Evolutionary conservation across 2,113 vertebrate species (phyloP).

Genomic region (Raja brachyura): DNA sequence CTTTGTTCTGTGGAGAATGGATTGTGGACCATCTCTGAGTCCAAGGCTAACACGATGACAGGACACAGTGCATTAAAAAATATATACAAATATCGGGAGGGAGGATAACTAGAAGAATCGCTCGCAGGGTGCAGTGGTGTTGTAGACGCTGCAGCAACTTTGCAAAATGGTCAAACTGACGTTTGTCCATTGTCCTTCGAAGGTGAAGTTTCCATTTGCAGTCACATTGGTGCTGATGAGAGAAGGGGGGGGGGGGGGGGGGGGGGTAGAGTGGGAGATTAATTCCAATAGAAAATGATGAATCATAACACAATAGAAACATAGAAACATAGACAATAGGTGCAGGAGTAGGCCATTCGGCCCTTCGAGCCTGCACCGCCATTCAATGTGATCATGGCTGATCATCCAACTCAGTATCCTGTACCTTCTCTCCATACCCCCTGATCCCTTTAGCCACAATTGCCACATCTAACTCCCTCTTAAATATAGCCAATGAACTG

Average conservation of each 20-base stretch:
- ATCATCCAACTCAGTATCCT: too few species aligned
- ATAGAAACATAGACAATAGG: too few species aligned
- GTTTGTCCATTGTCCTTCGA: constrained; percentile 54
- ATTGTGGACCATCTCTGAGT: background rate
- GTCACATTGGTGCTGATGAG: constrained; percentile 48
- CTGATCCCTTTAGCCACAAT: too few species aligned
- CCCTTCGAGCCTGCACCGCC: too few species aligned
- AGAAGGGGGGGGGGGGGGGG: background rate
- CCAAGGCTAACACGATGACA: too few species aligned
- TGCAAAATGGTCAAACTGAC: constrained; percentile 53
- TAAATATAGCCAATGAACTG: too few species aligned
- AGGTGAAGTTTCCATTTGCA: constrained; percentile 54
- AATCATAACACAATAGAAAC: too few species aligned
- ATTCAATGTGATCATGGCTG: too few species aligned
- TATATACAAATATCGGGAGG: background rate
- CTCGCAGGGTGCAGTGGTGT: constrained; percentile 38
- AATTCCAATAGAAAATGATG: background rate
- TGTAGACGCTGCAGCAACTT: constrained; percentile 52
- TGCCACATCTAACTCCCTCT: too few species aligned
- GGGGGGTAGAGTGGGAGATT: background rate
- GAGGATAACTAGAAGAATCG: background rate
- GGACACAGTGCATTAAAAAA: too few species aligned
- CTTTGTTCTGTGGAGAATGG: background rate
- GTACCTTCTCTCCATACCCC: too few species aligned
- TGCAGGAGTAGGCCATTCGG: too few species aligned